Evolutionary conservation across 2,797 vertebrate species (phyloP), one percentile per base, ranked within the genome.

Genomic region (Lophius americanus): DNA sequence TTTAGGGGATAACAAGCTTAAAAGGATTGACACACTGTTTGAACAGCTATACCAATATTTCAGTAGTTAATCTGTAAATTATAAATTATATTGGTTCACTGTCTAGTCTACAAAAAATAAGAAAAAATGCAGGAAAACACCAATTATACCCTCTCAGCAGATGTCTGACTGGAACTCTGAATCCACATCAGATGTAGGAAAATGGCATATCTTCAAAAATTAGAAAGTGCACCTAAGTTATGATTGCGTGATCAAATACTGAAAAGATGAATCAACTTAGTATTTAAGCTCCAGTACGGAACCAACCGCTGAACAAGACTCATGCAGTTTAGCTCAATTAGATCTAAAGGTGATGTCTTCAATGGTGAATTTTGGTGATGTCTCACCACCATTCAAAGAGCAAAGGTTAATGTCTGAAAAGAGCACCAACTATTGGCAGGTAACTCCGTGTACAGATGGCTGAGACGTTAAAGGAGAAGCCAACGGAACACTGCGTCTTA

Each of bases 251-350:
- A 67, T 33, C 9, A 33, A 35, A 50, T 64, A 42, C 39, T 12
- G 7, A 2, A 55, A 6, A 39, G 41, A 67, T 60, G 1, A n/a
- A 52, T 54, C 42, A 23, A 7, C 36, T 33, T 43, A 56, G 56
- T 56, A 23, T 75, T 64, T 51, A 35, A 35, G 32, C 36, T 41
- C 1, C 33, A 46, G 9, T 54, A 13, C n/a, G 14, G 44, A 76
- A 23, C n/a, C 2, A 76, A 23, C n/a, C 2, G 7, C 12, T 12
- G 5, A 68, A 35, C 23, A 43, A 63, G 59, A 44, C 58, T 14
- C 50, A 36, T 64, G 37, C 46, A 44, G 38, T 64, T 64, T 58
- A 51, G 32, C 39, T 64, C 39, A 2, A 32, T 68, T 23, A 23
- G 23, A 23, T 23, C 23, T 23, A 23, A 23, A 23, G 23, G 23